phyloP scores from a whole-genome alignment of 2,113 vertebrate species.

The Lasiurus cinereus region DNA sequence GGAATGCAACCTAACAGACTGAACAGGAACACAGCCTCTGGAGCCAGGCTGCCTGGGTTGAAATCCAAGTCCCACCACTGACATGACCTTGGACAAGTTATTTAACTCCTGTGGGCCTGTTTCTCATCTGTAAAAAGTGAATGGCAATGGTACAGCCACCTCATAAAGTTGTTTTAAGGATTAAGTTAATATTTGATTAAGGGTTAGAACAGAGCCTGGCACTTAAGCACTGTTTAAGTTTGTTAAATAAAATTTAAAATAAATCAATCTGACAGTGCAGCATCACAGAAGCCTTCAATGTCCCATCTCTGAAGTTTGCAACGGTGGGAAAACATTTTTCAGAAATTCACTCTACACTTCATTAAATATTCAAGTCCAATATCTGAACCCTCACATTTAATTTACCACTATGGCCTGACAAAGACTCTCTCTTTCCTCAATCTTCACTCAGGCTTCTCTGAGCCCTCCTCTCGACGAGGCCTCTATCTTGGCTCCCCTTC shows the following conservation, averaged over 20 bases:
- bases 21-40: neutral
- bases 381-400: neutral
- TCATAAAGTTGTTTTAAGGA: neutral
- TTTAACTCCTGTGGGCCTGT: neutral
- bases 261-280: neutral
- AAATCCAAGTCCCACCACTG: neutral
- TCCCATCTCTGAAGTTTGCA: neutral
- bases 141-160: neutral
- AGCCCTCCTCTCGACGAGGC: neutral
- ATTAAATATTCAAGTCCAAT: neutral
- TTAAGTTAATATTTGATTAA: constrained; percentile 28
- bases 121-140: neutral
- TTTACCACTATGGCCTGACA: neutral
- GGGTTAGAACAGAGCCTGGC: neutral
- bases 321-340: neutral
- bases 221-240: neutral
- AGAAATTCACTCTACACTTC: neutral
- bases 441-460: neutral
- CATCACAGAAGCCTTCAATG: neutral
- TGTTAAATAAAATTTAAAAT: constrained; percentile 50
- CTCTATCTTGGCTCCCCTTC: neutral
- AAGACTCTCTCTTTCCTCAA: neutral
- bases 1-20: neutral
- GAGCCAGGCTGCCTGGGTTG: neutral
- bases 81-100: neutral